Evolutionary conservation across 2,888 invertebrate genomes (phyloP), one percentile per base, ranked within the genome.

Genomic region (Mesorhabditis belari): DNA sequence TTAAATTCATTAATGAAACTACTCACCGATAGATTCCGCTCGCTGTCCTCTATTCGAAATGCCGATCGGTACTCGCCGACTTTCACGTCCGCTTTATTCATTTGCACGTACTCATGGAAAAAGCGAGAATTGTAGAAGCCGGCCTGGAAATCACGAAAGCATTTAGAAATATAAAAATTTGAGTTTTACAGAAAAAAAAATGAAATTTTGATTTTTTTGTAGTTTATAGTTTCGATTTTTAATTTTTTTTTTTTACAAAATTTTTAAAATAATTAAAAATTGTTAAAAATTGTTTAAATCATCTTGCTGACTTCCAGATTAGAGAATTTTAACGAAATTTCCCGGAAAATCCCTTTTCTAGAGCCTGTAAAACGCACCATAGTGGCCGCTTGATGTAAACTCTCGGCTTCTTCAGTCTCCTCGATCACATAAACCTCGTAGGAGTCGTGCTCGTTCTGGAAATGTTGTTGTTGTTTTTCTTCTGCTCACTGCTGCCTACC

Each of bases 91-190:
- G 63, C 57, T 59, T 69, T 69, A 51, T 60, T 56, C 49, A 60
- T 55, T 9, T 57, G 50, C n/a, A 62, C 52, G n/a, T 56, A 57
- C 53, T 65, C 67, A 23, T 66, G 66, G 64, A 67, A 66, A 54
- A 70, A 70, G 17, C 60, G 62, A 9, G 67, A 64, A 57, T 68
- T 68, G 63, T 70, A 70, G 61, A 61, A 70, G 52, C 67, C 70
- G 49, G 66, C 65, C 65, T 65, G 49, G 26, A 64, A 54, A 27
- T n/a, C n/a, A n/a, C n/a, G n/a, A n/a, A n/a, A n/a, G n/a, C n/a
- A n/a, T n/a, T n/a, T n/a, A n/a, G n/a, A n/a, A n/a, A n/a, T n/a
- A n/a, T n/a, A n/a, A n/a, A n/a, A n/a, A n/a, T n/a, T n/a, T n/a
- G n/a, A n/a, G n/a, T n/a, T n/a, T n/a, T n/a, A n/a, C n/a, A n/a